phyloP scores from a whole-genome alignment of 2,888 invertebrate genomes.

The Petrophora chlorosata region DNA sequence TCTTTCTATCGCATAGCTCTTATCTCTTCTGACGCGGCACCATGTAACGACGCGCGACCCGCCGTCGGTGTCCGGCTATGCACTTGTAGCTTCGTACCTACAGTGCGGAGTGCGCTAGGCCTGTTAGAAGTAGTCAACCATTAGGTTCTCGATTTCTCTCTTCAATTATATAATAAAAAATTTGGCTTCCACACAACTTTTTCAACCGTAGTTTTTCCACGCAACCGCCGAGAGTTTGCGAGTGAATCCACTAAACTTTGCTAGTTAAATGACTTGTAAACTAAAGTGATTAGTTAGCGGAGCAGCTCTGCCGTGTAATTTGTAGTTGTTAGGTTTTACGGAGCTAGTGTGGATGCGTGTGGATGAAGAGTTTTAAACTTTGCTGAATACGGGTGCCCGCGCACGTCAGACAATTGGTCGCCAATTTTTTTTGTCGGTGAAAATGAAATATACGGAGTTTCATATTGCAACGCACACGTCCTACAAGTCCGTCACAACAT shows the following conservation, averaged over 20 bases:
- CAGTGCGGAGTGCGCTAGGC: too few species aligned
- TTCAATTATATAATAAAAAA: background rate
- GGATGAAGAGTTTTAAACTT: background rate
- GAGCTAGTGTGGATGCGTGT: constrained; percentile 1
- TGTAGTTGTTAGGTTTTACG: constrained; percentile 5
- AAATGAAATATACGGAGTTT: too few species aligned
- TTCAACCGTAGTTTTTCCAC: constrained; percentile 8
- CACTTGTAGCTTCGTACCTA: too few species aligned
- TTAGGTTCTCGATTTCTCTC: background rate
- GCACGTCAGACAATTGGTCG: too few species aligned
- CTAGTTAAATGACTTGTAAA: constrained; percentile 10
- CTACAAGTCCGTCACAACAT: too few species aligned
- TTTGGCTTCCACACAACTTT: constrained; percentile 6
- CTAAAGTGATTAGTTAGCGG: constrained; percentile 16
- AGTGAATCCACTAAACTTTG: constrained; percentile 10
- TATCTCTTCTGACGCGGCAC: too few species aligned
- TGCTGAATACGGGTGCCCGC: background rate
- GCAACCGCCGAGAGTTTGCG: background rate
- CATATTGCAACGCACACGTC: too few species aligned
- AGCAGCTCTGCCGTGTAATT: constrained; percentile 5
- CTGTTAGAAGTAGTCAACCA: too few species aligned
- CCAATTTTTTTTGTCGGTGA: too few species aligned
- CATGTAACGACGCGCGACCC: too few species aligned
- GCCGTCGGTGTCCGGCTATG: too few species aligned
- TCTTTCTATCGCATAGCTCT: too few species aligned